These are phyloP conservation scores for Hydractinia symbiolongicarpus DNA, from an alignment of 30 jellyfish, hydroid and myxozoan species.

Conservation along the genomic window DNA sequence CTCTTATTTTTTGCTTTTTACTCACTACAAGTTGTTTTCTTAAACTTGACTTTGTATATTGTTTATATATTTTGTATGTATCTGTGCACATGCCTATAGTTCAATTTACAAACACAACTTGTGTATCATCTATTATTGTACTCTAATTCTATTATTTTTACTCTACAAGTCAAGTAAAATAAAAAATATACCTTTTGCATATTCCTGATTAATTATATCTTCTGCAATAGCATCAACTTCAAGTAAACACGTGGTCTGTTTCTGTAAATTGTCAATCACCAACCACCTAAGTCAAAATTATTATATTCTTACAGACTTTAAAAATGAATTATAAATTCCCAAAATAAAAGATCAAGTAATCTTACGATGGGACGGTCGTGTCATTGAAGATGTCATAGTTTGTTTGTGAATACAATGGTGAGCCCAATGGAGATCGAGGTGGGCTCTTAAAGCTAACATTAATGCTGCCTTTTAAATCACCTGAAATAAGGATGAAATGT, in stretches of 20 bases:
- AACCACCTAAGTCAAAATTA: not conserved
- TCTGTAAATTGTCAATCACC: conserved; percentile 10
- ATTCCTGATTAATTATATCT: conserved; percentile 54
- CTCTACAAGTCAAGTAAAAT: too few species aligned
- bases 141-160: too few species aligned
- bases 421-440: conserved; percentile 42
- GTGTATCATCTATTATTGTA: too few species aligned
- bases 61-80: too few species aligned
- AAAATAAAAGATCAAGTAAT: not conserved
- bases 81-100: too few species aligned
- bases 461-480: conserved; percentile 22
- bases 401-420: conserved; percentile 53
- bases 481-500: not conserved
- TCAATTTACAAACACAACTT: too few species aligned
- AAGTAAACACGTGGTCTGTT: conserved; percentile 69
- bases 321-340: not conserved
- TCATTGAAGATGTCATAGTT: conserved; percentile 57
- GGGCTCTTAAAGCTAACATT: conserved; percentile 4
- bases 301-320: not conserved
- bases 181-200: conserved; percentile 44
- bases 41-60: too few species aligned
- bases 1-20: too few species aligned
- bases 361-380: conserved; percentile 41
- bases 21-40: too few species aligned
- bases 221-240: conserved; percentile 74